A percentile compares a stretch with the other conserved stretches of the same genome.
phyloP scores from a whole-genome alignment of 2,888 invertebrate genomes.

The Stomorhina lunata region DNA sequence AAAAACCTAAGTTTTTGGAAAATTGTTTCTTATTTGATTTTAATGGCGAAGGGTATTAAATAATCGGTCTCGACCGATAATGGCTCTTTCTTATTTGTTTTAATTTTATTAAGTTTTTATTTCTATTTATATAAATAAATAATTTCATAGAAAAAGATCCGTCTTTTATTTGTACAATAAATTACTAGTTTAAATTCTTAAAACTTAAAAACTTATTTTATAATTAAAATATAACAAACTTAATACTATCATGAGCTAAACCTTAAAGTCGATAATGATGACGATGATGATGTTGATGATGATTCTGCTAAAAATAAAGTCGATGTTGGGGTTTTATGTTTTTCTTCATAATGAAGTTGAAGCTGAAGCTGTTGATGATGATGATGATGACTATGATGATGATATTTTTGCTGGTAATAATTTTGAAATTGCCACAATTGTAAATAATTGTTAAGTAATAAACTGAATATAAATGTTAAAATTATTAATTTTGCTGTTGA shows the following conservation, averaged over 20 bases:
- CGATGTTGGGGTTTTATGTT: background rate
- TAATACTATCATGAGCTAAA: slow-evolving; percentile 35
- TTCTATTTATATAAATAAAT: slow-evolving; percentile 1
- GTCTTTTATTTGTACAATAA: slow-evolving; percentile 55
- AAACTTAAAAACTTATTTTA: slow-evolving; percentile 26
- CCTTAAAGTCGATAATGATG: background rate
- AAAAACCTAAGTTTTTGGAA: no score
- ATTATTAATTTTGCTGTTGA: slow-evolving; percentile 28
- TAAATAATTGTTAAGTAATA: slow-evolving; percentile 22
- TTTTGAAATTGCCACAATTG: slow-evolving; percentile 52
- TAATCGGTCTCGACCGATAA: no score
- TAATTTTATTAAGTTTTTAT: background rate
- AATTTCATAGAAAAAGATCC: slow-evolving; percentile 50
- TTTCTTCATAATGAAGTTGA: background rate
- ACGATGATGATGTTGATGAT: background rate
- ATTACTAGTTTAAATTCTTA: slow-evolving; percentile 42
- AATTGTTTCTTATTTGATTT: no score
- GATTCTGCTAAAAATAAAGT: background rate
- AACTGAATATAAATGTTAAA: slow-evolving; percentile 26
- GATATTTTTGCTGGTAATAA: slow-evolving; percentile 23
- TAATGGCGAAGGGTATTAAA: no score
- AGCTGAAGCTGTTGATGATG: background rate
- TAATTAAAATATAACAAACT: background rate
- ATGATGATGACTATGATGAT: background rate
- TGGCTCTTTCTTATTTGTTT: no score